Base-by-base conservation (phyloP, 2,888 invertebrate species). In the Linnaemya vulpina region DNA sequence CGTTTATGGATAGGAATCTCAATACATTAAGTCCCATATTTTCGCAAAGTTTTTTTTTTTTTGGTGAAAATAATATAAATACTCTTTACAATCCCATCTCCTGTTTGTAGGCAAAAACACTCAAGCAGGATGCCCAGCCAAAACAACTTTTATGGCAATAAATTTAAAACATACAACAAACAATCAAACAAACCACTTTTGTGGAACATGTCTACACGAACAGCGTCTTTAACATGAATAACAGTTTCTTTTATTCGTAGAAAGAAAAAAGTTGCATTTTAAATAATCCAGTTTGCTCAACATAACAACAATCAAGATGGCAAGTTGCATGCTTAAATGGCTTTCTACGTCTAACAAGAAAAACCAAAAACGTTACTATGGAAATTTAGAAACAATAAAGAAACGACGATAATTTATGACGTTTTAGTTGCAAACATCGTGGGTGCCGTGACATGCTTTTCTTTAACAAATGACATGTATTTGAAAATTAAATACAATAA, bases 401-500 rank as follows among this genome's bases (percentile, higher is more conserved):
- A 25, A 51, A 25, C n/a, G 62, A 70, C 53, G 11, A 70, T 35
- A 53, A 70, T 70, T 78, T 78, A 78, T 78, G 62, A 78, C 40
- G 40, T 53, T 62, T 70, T 62, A 60, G 35, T 43, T 55, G 55
- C 17, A 63, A 53, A 40, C n/a, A 60, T 60, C 40, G 78, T 78
- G 78, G 78, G 78, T 78, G 78, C 70, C 70, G 49, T 70, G 62
- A 70, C 60, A 70, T 62, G 60, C 11, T 51, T 76, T 46, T 67
- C 43, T 60, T 60, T 60, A 70, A 55, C 60, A 77, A 49, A 51
- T 67, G 22, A 17, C 58, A 49, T 51, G 62, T 20, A 55, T 76
- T 20, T 55, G 68, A 86, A 89, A 55, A 76, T 46, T 11, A 58
- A 62, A 68, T 25, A 35, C 25, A 55, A 30, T 43, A 60, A 43